Evolutionary conservation across 2,888 invertebrate species (phyloP), one percentile per base, ranked within the genome.

Genomic region (Drosophila neoperkinsi): DNA sequence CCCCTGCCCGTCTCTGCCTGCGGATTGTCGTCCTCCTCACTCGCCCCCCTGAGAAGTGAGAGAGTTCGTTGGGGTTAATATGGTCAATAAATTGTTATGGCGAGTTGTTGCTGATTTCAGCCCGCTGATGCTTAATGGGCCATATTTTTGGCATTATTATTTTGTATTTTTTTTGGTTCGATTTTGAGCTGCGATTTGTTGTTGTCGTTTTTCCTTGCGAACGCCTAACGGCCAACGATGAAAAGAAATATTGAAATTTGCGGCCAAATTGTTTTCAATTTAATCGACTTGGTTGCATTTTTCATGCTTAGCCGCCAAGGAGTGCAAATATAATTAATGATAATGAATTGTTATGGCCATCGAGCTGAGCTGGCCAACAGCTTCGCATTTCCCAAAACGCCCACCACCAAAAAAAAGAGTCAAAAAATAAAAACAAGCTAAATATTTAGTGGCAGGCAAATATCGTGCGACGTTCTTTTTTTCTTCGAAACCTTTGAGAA

Each of bases 281-380:
- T 86, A 81, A 88, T 81, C 79, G 85, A 80, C 77, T 72, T 74
- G 72, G 65, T 59, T 64, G 70, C 80, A 85, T 90, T 80, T 85
- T 90, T 88, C 88, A 86, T 90, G 86, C 59, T 73, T 63, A 67
- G 60, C 55, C 66, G 64, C 60, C 60, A 56, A 66, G 60, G 79
- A 84, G 90, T 87, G 84, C 88, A 90, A 88, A 82, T 82, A 81
- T 80, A 88, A 88, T 91, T 91, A 90, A 91, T 89, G 91, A 90
- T 83, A 88, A 90, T 82, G 91, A 90, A 88, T 90, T 88, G 88
- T 79, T 88, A 81, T 88, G 89, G 71, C 58, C 71, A 66, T 57
- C 34, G 56, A 77, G 65, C 43, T 59, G 46, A 55, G 69, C 56
- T 72, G 78, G 41, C 65, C 74, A 72, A 66, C 62, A 79, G 75